phyloP scores from a whole-genome alignment of 2,888 invertebrate genomes.

The Epistrophe eligans region DNA sequence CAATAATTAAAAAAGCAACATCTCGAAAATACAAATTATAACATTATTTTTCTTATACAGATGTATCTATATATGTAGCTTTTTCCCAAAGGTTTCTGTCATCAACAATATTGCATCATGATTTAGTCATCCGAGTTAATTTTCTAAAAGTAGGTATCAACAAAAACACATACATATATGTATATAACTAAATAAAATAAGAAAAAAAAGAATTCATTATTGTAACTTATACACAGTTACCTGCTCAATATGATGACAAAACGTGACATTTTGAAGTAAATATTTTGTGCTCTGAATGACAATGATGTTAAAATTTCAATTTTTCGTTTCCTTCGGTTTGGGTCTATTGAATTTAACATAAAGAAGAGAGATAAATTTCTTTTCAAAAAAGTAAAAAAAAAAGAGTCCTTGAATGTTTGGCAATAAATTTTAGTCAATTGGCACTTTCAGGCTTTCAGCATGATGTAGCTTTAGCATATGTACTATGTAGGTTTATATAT shows the following conservation, averaged over 20 bases:
- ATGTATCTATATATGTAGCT: too few relatives aligned
- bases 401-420: conserved; percentile 48
- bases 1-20: too few relatives aligned
- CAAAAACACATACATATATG: not conserved
- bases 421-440: conserved; percentile 57
- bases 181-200: not conserved
- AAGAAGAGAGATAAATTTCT: conserved; percentile 33
- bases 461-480: not conserved
- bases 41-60: too few relatives aligned
- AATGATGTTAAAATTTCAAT: conserved; percentile 29
- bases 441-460: conserved; percentile 31
- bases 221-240: not conserved
- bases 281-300: conserved; percentile 17
- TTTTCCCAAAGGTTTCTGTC: too few relatives aligned
- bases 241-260: not conserved
- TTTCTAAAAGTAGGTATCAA: not conserved
- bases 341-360: conserved; percentile 37
- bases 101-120: not conserved
- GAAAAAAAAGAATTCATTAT: not conserved
- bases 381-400: conserved; percentile 18
- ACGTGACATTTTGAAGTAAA: not conserved
- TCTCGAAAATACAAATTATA: too few relatives aligned
- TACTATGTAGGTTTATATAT: too few relatives aligned
- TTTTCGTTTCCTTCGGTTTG: conserved; percentile 16
- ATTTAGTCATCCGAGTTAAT: not conserved